phyloP scores from a whole-genome alignment of 2,888 invertebrate species.

The Agrochola litura region DNA sequence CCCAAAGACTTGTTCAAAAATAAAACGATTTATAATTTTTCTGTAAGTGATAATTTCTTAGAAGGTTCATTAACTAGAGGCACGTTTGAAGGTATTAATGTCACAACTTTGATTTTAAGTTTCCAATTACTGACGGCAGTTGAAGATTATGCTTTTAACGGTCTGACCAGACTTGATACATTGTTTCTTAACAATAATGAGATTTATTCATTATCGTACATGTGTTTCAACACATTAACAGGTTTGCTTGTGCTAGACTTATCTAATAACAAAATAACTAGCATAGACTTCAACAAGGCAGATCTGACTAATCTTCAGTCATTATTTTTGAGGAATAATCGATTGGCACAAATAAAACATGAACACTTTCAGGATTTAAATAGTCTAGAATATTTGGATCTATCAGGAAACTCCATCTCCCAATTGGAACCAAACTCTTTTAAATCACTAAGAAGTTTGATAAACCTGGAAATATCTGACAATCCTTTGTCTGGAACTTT shows the following conservation, averaged over 20 bases:
- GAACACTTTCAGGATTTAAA: slow-evolving; percentile 72
- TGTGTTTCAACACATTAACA: slow-evolving; percentile 73
- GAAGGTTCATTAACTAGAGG: slow-evolving; percentile 75
- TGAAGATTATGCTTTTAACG: slow-evolving; percentile 78
- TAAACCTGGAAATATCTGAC: slow-evolving; percentile 76
- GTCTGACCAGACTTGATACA: slow-evolving; percentile 68
- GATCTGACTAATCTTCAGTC: slow-evolving; percentile 73
- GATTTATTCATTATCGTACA: slow-evolving; percentile 69
- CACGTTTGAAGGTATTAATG: slow-evolving; percentile 77
- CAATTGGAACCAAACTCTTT: slow-evolving; percentile 75
- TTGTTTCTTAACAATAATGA: slow-evolving; percentile 78
- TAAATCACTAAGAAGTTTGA: slow-evolving; percentile 70
- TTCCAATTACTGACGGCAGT: slow-evolving; percentile 74
- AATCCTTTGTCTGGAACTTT: slow-evolving; percentile 77
- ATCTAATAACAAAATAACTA: slow-evolving; percentile 76
- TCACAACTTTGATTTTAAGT: slow-evolving; percentile 74
- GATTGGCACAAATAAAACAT: slow-evolving; percentile 71
- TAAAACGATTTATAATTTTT: slow-evolving; percentile 73
- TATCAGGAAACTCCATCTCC: slow-evolving; percentile 79
- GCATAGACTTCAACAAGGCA: slow-evolving; percentile 75
- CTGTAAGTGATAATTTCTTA: slow-evolving; percentile 73
- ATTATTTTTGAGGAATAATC: slow-evolving; percentile 75
- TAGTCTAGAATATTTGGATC: slow-evolving; percentile 75
- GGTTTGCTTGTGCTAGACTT: slow-evolving; percentile 75
- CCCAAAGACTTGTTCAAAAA: slow-evolving; percentile 76